Evolutionary conservation across 1,140 invertebrate genomes (phyloP), one percentile per base, ranked within the genome.

Genomic region (Euura lappo): DNA sequence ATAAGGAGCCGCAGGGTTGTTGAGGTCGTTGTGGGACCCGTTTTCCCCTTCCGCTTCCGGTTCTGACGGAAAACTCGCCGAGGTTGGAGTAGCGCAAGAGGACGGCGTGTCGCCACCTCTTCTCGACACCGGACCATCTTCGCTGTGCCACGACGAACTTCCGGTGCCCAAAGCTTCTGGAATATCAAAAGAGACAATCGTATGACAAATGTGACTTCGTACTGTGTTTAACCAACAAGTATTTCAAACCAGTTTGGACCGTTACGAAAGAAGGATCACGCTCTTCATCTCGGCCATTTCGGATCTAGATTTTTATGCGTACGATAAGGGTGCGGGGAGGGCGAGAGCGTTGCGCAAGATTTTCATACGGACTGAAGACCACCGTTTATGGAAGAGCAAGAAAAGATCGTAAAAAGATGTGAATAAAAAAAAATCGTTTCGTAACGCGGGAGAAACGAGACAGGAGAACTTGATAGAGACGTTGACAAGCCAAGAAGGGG

Each of bases 1-100:
- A 89, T 97, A 96, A 51, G 95, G 95, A 45, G 94, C 94, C 75
- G 90, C 91, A 6, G 89, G 83, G 76, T 91, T 91, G 10, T 88
- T 89, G 45, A 89, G 89, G 68, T 89, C 81, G 84, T 85, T 77
- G 78, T 88, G 86, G 69, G 88, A 86, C 75, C 86, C 76, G 77
- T 79, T 73, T 13, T 86, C 84, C 28, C 77, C 77, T 69, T 88
- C 86, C 64, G 85, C 83, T 74, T 89, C 88, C 44, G 87, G 84
- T 76, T 87, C 88, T 44, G 89, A 90, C 72, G 88, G 83, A 42
- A 89, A 89, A 74, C 86, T 89, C 44, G 84, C 83, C 42, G 90
- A 91, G 68, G 90, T 89, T 11, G 91, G 91, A 7, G 91, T 92
- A 42, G 91, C 89, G 75, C 91, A 92, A 11, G 91, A 91, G 65